Evolutionary conservation across 2,797 vertebrate genomes (phyloP).

Genomic region (Sebastes cheni): DNA sequence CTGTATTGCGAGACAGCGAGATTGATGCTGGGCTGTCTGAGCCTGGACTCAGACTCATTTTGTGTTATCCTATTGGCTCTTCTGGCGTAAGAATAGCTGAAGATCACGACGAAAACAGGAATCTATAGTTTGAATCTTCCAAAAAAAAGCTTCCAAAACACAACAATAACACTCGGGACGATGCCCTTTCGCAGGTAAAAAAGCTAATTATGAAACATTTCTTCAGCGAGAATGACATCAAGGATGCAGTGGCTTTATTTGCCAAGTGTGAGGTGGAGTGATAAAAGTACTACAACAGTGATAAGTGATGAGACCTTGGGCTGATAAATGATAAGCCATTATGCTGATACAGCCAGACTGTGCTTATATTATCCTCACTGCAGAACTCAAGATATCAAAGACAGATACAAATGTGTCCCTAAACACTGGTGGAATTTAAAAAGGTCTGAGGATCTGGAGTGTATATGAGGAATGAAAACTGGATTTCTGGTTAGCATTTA

Average conservation of each 20-base stretch:
- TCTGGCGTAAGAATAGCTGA: not conserved
- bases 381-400: slow-evolving; percentile 24
- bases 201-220: slow-evolving; percentile 6
- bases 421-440: slow-evolving; percentile 6
- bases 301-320: slow-evolving; percentile 42
- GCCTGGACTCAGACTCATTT: slow-evolving; percentile 35
- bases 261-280: slow-evolving; percentile 1
- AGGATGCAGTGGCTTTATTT: slow-evolving; percentile 23
- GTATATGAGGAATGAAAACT: not conserved
- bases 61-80: slow-evolving; percentile 33
- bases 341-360: slow-evolving; percentile 39
- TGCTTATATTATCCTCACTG: slow-evolving; percentile 13
- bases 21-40: slow-evolving; percentile 34
- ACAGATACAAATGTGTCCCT: not conserved
- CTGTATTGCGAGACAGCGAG: slow-evolving; percentile 31
- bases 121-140: not conserved
- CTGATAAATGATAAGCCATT: slow-evolving; percentile 42
- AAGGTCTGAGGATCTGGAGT: not conserved
- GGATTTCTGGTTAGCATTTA: not conserved
- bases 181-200: not conserved
- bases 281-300: slow-evolving; percentile 37
- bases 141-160: slow-evolving; percentile 1
- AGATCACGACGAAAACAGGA: slow-evolving; percentile 18
- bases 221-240: slow-evolving; percentile 3
- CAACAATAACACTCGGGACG: not conserved